Evolutionary conservation across 2,888 invertebrate genomes (phyloP).

Genomic region (Synanthedon vespiformis): DNA sequence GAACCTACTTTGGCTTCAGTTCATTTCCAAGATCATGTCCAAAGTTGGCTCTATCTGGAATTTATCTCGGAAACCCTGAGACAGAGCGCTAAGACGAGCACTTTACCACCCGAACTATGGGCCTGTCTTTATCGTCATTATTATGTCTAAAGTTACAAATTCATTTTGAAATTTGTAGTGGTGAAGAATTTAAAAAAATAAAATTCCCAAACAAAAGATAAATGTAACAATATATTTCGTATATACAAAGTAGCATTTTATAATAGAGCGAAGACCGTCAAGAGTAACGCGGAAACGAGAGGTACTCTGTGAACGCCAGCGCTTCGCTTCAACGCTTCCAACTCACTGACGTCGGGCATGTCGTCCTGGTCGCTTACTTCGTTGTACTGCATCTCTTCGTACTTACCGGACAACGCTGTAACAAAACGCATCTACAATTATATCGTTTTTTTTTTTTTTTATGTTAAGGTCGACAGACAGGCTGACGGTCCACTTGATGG

Average conservation of each 20-base stretch:
- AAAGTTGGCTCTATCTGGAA: too few species aligned
- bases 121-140: too few species aligned
- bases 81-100: too few species aligned
- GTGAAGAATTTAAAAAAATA: constrained; percentile 17
- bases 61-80: too few species aligned
- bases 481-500: too few species aligned
- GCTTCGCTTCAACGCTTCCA: constrained; percentile 58
- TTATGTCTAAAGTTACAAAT: too few species aligned
- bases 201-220: constrained; percentile 26
- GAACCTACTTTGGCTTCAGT: too few species aligned
- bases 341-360: constrained; percentile 54
- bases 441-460: too few species aligned
- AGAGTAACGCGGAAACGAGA: constrained; percentile 22
- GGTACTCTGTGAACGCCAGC: constrained; percentile 14
- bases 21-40: too few species aligned
- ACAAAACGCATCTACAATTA: constrained; percentile 3
- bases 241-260: constrained; percentile 57
- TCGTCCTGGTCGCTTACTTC: constrained; percentile 53
- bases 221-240: constrained; percentile 61
- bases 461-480: too few species aligned
- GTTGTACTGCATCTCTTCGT: constrained; percentile 62
- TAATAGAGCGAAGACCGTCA: constrained; percentile 45
- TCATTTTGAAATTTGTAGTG: background rate
- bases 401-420: constrained; percentile 59
- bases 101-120: too few species aligned